Percentiles rank a stretch among this genome's conserved stretches.
phyloP scores from a whole-genome alignment of 2,113 vertebrate species.

The Hystrix cristata region DNA sequence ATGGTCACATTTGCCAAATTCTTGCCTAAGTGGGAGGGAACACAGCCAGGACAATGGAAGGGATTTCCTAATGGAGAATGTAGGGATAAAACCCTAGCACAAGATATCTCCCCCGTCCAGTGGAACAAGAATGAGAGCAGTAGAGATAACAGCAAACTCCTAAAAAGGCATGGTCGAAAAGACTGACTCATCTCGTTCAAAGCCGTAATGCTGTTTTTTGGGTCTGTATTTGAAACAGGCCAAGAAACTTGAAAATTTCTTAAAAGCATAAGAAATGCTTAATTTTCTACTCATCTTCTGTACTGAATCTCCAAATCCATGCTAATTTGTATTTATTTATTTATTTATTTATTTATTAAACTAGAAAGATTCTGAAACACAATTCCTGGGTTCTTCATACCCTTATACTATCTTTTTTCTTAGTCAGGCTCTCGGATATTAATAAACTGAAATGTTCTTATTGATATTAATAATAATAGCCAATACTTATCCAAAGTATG shows the following conservation, averaged over 20 bases:
- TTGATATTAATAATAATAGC: background rate
- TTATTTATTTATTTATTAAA: background rate
- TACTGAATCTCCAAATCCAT: background rate
- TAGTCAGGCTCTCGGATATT: background rate
- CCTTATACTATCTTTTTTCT: background rate
- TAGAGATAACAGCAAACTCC: background rate
- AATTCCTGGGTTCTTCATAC: background rate
- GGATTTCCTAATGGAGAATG: background rate
- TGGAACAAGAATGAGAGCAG: background rate
- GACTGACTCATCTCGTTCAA: background rate
- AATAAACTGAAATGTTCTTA: background rate
- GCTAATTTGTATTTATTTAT: background rate
- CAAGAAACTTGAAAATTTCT: background rate
- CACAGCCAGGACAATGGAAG: background rate
- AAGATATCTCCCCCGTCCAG: background rate
- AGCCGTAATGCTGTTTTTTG: background rate
- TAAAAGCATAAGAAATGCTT: background rate
- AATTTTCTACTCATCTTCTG: background rate
- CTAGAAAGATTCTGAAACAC: background rate
- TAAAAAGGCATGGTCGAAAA: background rate
- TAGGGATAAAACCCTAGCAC: background rate
- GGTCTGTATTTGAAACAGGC: background rate
- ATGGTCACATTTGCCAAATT: background rate
- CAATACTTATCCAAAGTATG: background rate
- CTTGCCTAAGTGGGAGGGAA: constrained; percentile 58